These are phyloP conservation scores for Scaptomyza polygonia DNA, from an alignment of 2,888 invertebrate species.

Conservation along the genomic window DNA sequence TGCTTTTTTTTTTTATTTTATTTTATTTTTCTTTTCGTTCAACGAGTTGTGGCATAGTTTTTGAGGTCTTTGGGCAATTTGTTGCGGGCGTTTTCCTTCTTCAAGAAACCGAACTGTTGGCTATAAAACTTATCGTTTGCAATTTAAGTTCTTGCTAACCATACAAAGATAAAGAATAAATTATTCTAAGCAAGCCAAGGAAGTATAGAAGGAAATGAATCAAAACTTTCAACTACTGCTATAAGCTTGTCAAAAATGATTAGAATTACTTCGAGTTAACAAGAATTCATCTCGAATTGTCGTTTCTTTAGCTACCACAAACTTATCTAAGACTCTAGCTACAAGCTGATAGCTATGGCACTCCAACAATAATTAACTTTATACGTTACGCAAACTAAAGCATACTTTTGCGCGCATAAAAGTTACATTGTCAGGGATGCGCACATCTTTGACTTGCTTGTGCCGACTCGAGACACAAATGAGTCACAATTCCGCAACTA, in stretches of 20 bases:
- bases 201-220: background rate
- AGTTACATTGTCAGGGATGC: background rate
- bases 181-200: background rate
- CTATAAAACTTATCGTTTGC: background rate
- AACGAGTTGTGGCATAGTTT: conserved; percentile 53
- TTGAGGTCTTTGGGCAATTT: conserved; percentile 22
- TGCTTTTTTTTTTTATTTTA: conserved; percentile 6
- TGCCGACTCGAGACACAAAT: conserved; percentile 3
- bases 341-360: background rate
- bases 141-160: background rate
- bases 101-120: conserved; percentile 22
- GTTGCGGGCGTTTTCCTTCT: conserved; percentile 8
- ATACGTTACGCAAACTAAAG: background rate
- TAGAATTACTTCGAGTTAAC: background rate
- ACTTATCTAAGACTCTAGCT: background rate
- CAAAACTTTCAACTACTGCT: background rate
- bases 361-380: background rate
- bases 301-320: background rate
- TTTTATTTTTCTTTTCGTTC: conserved; percentile 5
- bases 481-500: conserved; percentile 22
- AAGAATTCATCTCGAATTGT: background rate
- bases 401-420: conserved; percentile 10
- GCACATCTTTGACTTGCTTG: conserved; percentile 3
- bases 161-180: background rate
- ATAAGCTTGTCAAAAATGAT: no score